Evolutionary conservation across 2,888 invertebrate genomes (phyloP).

Genomic region (Dolichomitus sp.): DNA sequence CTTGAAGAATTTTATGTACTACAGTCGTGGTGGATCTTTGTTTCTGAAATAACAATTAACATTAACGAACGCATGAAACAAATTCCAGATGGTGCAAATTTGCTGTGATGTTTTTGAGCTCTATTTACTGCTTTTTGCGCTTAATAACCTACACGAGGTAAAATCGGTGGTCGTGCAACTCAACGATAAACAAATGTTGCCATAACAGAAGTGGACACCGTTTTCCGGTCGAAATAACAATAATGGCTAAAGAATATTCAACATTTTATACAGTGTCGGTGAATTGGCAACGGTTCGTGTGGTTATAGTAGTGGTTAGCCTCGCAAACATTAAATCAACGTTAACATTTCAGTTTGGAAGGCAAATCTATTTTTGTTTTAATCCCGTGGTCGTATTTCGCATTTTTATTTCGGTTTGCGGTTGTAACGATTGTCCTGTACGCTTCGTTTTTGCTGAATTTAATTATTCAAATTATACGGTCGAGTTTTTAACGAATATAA

Average conservation of each 20-base stretch:
- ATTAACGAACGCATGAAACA: conserved; percentile 9
- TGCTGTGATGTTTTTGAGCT: conserved; percentile 6
- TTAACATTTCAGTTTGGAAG: conserved; percentile 35
- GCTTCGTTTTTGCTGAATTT: conserved; percentile 16
- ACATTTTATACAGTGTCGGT: conserved; percentile 34
- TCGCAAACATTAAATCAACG: conserved; percentile 28
- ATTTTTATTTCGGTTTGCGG: background rate
- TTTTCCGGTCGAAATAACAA: conserved; percentile 39
- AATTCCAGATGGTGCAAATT: conserved; percentile 32
- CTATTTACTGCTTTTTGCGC: conserved; percentile 11
- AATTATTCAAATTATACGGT: conserved; percentile 38
- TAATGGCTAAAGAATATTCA: conserved; percentile 44
- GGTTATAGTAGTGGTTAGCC: background rate
- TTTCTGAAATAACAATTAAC: conserved; percentile 51
- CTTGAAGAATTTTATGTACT: conserved; percentile 31
- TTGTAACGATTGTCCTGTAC: background rate
- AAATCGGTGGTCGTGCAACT: conserved; percentile 71
- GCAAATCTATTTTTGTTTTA: conserved; percentile 6
- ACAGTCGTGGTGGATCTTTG: conserved; percentile 53
- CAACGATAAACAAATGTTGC: conserved; percentile 73
- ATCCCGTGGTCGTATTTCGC: background rate
- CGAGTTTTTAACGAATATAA: conserved; percentile 21
- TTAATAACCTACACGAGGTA: conserved; percentile 64
- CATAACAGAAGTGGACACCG: conserved; percentile 42
- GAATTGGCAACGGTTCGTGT: conserved; percentile 23